Conservation (phyloP, 2,113 vertebrate genomes). For the Conger conger region DNA sequence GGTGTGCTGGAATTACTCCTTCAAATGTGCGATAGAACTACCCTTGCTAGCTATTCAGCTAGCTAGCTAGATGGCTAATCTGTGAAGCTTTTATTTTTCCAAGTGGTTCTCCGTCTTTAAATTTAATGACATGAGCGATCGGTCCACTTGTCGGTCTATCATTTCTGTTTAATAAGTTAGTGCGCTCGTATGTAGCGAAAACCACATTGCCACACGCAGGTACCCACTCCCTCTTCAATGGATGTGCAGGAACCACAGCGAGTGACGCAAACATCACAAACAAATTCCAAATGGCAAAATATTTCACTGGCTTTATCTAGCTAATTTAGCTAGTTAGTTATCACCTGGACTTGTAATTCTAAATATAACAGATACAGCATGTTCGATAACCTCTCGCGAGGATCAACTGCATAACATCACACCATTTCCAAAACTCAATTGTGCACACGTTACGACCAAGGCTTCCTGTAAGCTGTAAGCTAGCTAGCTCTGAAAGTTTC, state of each 20-base stretch:
- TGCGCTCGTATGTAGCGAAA: conserved; percentile 20
- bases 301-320: conserved; percentile 39
- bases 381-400: conserved; percentile 41
- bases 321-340: conserved; percentile 27
- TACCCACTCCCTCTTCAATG: conserved; percentile 64
- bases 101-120: not conserved
- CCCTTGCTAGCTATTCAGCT: not conserved
- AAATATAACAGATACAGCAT: not conserved
- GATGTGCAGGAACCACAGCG: conserved; percentile 63
- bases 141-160: not conserved
- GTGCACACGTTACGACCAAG: conserved; percentile 47
- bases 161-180: not conserved
- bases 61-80: not conserved
- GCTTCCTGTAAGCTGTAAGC: conserved; percentile 24
- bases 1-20: not conserved
- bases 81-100: not conserved
- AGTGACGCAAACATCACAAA: conserved; percentile 68
- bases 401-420: conserved; percentile 65
- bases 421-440: conserved; percentile 59
- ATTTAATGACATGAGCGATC: not conserved
- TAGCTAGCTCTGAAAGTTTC: conserved; percentile 34
- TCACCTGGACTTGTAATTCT: conserved; percentile 33
- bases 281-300: conserved; percentile 61
- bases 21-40: not conserved
- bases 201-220: conserved; percentile 59